Percentiles rank a stretch among this genome's conserved stretches.
Conservation (phyloP, 2,888 invertebrate genomes). For the Hirtodrosophila duncani region DNA sequence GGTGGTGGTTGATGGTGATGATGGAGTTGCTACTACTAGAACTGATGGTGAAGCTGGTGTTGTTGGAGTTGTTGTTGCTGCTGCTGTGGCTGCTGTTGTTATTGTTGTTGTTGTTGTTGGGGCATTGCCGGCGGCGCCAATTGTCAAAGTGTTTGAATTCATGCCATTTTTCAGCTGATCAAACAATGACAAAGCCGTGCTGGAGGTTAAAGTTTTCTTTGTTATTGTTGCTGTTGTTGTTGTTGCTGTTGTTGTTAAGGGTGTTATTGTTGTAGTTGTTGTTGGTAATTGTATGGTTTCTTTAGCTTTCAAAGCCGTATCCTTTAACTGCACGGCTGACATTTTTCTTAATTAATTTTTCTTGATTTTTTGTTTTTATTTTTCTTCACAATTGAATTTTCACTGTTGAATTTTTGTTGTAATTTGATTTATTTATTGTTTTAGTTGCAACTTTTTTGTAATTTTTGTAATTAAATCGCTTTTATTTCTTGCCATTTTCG, state of each 20-base stretch:
- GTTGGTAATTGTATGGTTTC: constrained; percentile 24
- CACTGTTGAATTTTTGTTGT: neutral
- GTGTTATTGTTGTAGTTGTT: constrained; percentile 7
- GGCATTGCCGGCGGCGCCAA: constrained; percentile 38
- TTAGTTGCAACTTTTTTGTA: constrained; percentile 2
- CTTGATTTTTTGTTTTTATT: constrained; percentile 20
- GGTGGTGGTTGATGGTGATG: constrained; percentile 20
- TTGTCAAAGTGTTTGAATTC: constrained; percentile 65
- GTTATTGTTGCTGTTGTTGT: constrained; percentile 19
- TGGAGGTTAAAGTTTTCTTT: constrained; percentile 50
- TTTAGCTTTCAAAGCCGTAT: constrained; percentile 34
- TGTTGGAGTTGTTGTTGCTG: constrained; percentile 8
- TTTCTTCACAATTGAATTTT: constrained; percentile 13
- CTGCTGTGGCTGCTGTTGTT: constrained; percentile 6
- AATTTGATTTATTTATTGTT: constrained; percentile 2
- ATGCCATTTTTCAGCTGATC: constrained; percentile 75
- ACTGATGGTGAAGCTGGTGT: constrained; percentile 2
- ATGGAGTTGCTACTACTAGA: constrained; percentile 1
- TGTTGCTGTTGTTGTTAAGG: constrained; percentile 14
- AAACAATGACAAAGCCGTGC: constrained; percentile 66
- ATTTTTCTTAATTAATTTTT: constrained; percentile 36
- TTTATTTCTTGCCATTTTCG: neutral
- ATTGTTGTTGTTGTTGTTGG: constrained; percentile 6
- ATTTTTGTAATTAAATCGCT: constrained; percentile 1
- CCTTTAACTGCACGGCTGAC: constrained; percentile 40